phyloP scores from a whole-genome alignment of 2,888 invertebrate genomes.

The Trichopria drosophilae region DNA sequence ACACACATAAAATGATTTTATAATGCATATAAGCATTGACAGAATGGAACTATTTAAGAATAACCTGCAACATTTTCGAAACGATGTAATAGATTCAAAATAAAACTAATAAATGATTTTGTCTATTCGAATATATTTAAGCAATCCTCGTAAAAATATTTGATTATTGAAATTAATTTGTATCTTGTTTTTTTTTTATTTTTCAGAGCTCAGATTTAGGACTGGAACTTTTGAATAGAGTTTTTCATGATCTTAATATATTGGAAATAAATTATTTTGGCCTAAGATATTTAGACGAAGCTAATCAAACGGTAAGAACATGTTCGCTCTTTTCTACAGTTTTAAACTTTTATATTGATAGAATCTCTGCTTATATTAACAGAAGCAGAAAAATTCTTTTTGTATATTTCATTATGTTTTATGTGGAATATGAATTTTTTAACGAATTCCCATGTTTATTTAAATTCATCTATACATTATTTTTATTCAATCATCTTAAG shows the following conservation, averaged over 20 bases:
- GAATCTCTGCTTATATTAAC: background rate
- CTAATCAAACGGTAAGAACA: constrained; percentile 85
- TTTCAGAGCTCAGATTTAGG: constrained; percentile 88
- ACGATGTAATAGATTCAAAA: no score
- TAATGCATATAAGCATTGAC: no score
- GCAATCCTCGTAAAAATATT: no score
- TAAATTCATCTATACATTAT: no score
- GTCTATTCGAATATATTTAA: no score
- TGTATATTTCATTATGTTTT: background rate
- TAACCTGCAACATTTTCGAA: no score
- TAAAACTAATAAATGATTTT: no score
- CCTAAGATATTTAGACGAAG: constrained; percentile 86
- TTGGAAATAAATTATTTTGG: constrained; percentile 97
- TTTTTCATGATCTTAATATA: constrained; percentile 89
- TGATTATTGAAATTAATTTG: no score
- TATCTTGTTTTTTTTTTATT: constrained; percentile 33
- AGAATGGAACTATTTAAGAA: no score
- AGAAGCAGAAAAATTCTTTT: background rate
- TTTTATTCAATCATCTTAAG: no score
- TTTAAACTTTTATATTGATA: background rate
- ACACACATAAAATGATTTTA: no score
- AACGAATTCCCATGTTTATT: no score
- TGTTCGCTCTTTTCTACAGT: background rate
- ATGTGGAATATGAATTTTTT: background rate
- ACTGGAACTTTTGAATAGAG: constrained; percentile 87